These are phyloP conservation scores for Isurus oxyrinchus DNA, from an alignment of 2,113 vertebrate species.

Conservation along the genomic window DNA sequence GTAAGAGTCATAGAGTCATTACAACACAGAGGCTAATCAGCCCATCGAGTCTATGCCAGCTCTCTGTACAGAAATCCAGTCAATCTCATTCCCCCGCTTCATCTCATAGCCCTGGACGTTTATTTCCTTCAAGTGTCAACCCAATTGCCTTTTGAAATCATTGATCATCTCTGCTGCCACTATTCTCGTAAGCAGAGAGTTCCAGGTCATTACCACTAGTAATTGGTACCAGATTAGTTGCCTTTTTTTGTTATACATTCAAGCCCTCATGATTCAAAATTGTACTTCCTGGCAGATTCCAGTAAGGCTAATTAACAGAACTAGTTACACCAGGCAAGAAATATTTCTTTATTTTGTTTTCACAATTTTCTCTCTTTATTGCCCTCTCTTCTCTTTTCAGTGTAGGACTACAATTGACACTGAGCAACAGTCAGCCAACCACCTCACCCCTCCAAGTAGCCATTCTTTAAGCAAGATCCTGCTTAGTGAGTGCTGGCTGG, in stretches of 20 bases:
- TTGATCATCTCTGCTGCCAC: background rate
- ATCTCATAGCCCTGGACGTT: background rate
- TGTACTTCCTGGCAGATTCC: background rate
- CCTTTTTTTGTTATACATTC: background rate
- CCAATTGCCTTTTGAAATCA: background rate
- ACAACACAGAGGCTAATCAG: background rate
- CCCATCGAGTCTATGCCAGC: background rate
- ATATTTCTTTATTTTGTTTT: background rate
- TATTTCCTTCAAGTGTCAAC: background rate
- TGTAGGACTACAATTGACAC: background rate
- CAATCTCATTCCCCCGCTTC: no score
- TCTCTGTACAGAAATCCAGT: background rate
- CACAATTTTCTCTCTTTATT: background rate
- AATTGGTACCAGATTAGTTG: background rate
- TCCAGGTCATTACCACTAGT: background rate
- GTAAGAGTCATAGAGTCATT: background rate
- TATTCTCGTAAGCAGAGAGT: background rate
- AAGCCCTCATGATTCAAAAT: background rate
- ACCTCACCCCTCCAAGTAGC: background rate
- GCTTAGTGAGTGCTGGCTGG: background rate
- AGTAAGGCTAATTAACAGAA: background rate
- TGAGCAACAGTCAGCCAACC: background rate
- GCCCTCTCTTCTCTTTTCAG: background rate
- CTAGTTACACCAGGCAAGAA: background rate
- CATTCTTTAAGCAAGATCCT: background rate